Evolutionary conservation across 1,140 invertebrate genomes (phyloP).

Genomic region (Cyrtorhinus lividipennis): DNA sequence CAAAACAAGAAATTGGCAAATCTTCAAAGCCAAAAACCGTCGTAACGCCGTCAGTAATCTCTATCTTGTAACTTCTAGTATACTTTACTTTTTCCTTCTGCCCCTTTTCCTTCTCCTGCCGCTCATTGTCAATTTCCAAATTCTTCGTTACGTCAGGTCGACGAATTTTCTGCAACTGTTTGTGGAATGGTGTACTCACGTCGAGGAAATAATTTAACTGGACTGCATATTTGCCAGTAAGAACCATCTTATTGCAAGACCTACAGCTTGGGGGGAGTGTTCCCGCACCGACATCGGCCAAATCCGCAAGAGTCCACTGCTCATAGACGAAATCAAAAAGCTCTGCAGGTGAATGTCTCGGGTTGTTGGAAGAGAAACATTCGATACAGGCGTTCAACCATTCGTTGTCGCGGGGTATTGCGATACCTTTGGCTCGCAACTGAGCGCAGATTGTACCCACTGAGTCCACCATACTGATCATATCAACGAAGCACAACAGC

Average conservation of each 20-base stretch:
- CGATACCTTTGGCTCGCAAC: slow-evolving; percentile 19
- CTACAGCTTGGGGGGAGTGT: slow-evolving; percentile 38
- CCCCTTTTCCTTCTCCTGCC: slow-evolving; percentile 32
- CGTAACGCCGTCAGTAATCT: slow-evolving; percentile 59
- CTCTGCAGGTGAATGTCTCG: slow-evolving; percentile 11
- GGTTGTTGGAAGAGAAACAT: slow-evolving; percentile 26
- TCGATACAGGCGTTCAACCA: slow-evolving; percentile 30
- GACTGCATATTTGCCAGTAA: slow-evolving; percentile 40
- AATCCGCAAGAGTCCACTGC: slow-evolving; percentile 47
- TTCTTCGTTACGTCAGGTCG: slow-evolving; percentile 29
- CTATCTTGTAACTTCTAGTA: slow-evolving; percentile 43
- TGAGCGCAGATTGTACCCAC: slow-evolving; percentile 3
- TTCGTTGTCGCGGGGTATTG: slow-evolving; percentile 20
- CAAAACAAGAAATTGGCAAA: slow-evolving; percentile 42
- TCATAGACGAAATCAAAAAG: slow-evolving; percentile 30
- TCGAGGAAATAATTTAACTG: slow-evolving; percentile 37
- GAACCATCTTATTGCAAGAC: slow-evolving; percentile 29
- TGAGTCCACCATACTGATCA: background rate
- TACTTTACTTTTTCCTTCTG: slow-evolving; percentile 30
- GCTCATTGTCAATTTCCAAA: slow-evolving; percentile 28
- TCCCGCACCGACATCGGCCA: slow-evolving; percentile 39
- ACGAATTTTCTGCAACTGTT: slow-evolving; percentile 45
- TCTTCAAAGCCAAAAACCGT: slow-evolving; percentile 58
- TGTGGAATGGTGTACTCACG: slow-evolving; percentile 43
- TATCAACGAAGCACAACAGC: too few relatives aligned